phyloP scores from a whole-genome alignment of 2,888 invertebrate genomes.

The Hanleya hanleyi region DNA sequence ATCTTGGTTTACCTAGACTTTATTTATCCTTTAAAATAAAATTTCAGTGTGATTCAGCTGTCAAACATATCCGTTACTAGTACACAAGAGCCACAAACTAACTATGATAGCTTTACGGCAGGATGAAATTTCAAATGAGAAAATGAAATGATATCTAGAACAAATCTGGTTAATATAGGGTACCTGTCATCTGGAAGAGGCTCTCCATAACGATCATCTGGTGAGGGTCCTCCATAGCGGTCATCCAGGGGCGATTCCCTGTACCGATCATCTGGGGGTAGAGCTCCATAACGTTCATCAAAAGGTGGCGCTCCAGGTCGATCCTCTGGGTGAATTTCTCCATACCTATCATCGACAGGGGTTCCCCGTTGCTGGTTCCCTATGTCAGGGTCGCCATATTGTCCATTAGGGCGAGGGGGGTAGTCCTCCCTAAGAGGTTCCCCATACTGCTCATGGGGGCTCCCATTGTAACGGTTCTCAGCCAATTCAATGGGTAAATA shows the following conservation, averaged over 20 bases:
- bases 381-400: not conserved
- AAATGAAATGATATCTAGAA: too few relatives aligned
- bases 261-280: not conserved
- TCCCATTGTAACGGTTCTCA: not conserved
- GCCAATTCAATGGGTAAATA: too few relatives aligned
- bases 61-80: too few relatives aligned
- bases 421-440: not conserved
- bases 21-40: too few relatives aligned
- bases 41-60: too few relatives aligned
- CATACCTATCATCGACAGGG: slow-evolving; percentile 32
- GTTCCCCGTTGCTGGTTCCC: slow-evolving; percentile 24
- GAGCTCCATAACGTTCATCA: not conserved
- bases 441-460: not conserved
- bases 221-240: slow-evolving; percentile 1
- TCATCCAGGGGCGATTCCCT: not conserved
- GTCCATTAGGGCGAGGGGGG: not conserved
- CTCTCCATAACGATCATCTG: slow-evolving; percentile 23
- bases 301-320: not conserved
- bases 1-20: too few relatives aligned
- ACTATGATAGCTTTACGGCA: too few relatives aligned
- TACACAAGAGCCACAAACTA: too few relatives aligned
- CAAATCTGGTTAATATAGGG: not conserved
- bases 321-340: not conserved
- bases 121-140: too few relatives aligned
- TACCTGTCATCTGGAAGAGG: slow-evolving; percentile 20